Evolutionary conservation across 2,113 vertebrate species (phyloP).

Genomic region (Potamarius usumacintae): DNA sequence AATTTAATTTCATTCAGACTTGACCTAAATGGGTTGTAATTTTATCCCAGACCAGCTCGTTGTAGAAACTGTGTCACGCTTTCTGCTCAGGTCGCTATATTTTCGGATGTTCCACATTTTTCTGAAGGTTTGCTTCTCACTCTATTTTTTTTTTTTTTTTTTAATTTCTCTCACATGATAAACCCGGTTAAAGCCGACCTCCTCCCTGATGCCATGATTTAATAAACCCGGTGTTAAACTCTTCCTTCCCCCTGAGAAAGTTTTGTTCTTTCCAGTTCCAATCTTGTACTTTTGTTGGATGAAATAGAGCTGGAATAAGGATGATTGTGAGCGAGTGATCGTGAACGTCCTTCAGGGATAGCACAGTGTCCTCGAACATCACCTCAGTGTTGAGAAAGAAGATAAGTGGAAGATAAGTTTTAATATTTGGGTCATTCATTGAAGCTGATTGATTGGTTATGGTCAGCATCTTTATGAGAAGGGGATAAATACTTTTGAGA

Average conservation of each 20-base stretch:
- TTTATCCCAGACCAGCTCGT: conserved; percentile 24
- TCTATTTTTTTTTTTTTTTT: background rate
- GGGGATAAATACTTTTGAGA: background rate
- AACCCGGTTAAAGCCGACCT: background rate
- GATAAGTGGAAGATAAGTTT: background rate
- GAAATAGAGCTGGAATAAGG: conserved; percentile 11
- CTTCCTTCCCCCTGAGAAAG: background rate
- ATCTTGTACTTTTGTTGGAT: conserved; percentile 23
- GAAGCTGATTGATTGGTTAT: background rate
- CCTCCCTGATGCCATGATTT: background rate
- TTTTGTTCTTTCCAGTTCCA: conserved; percentile 15
- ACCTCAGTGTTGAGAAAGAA: background rate
- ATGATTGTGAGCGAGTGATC: conserved; percentile 39
- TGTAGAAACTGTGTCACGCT: conserved; percentile 15
- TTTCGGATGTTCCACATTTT: conserved; percentile 29
- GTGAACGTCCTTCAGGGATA: conserved; percentile 26
- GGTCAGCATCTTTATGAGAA: background rate
- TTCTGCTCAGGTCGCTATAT: conserved; percentile 3
- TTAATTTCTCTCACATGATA: background rate
- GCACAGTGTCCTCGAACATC: background rate
- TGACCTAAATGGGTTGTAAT: conserved; percentile 40
- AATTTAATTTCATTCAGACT: background rate
- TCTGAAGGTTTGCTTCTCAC: background rate
- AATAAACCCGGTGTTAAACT: conserved; percentile 12
- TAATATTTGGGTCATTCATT: background rate